Evolutionary conservation across 2,113 vertebrate species (phyloP).

Genomic region (Rhizomys pruinosus): DNA sequence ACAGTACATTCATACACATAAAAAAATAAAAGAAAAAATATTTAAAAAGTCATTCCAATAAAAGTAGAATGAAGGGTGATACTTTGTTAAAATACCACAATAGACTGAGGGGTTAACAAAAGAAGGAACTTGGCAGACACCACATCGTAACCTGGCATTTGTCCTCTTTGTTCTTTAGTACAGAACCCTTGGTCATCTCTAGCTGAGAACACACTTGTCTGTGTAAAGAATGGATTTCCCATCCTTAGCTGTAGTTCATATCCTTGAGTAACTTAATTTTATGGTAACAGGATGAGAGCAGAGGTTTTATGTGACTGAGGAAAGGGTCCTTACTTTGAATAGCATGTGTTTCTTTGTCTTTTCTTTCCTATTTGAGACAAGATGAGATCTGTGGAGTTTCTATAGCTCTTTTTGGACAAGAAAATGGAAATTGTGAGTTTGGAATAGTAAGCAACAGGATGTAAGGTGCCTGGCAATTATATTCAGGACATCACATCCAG

Average conservation of each 20-base stretch:
- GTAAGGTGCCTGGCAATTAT: background rate
- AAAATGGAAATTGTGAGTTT: background rate
- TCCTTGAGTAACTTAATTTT: background rate
- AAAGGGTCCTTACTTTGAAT: background rate
- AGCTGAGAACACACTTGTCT: background rate
- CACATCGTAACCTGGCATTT: background rate
- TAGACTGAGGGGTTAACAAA: too few species aligned
- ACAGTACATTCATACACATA: too few species aligned
- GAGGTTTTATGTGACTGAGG: background rate
- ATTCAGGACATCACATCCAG: background rate
- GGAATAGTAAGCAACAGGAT: background rate
- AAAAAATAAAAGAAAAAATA: too few species aligned
- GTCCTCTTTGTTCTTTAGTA: background rate
- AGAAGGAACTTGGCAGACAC: too few species aligned
- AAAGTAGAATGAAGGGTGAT: too few species aligned
- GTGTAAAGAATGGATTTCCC: background rate
- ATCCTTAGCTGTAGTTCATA: background rate
- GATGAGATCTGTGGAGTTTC: background rate
- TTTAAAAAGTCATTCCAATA: too few species aligned
- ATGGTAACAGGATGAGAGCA: background rate
- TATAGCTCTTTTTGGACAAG: background rate
- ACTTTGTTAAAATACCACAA: too few species aligned
- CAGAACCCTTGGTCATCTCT: background rate
- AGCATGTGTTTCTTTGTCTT: background rate
- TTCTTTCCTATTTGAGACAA: conserved; percentile 17